Evolutionary conservation across 2,113 vertebrate species (phyloP), one percentile per base, ranked within the genome.

Genomic region (Poeciliopsis occidentalis): DNA sequence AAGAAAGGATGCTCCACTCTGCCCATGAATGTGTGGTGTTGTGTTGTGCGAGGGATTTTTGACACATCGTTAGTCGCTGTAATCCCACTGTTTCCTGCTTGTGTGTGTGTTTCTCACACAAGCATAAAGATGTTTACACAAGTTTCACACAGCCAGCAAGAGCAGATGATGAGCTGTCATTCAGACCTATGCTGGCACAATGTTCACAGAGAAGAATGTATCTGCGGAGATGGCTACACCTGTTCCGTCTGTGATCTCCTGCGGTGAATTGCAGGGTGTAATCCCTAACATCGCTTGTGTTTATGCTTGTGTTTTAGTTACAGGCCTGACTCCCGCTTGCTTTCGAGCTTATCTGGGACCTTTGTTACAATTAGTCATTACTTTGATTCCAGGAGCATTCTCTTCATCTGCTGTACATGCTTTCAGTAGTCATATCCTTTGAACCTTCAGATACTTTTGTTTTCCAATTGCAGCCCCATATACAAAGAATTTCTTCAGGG

Each of bases 251-350:
- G 76, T 70, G 57, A 62, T 87, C 86, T 85, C 85, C 89, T 79
- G 83, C 70, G 87, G 86, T 82, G 34, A 34, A 71, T 85, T 66
- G 74, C 71, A 74, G 81, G 80, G 80, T 86, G 84, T 88, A 89
- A 91, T 93, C 89, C 86, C 61, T 91, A 82, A 89, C 90, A 86
- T 90, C 85, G 75, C 80, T 88, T 44, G 72, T 94, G 93, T 94
- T 94, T 92, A 88, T 71, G 72, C 78, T 62, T 89, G 85, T 93
- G 91, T 94, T 92, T 91, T 93, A 90, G 92, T 92, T 88, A 94
- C 89, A 85, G 81, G 73, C 57, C 76, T 69, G 80, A 85, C 65
- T 72, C 82, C 63, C 3, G 68, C 85, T 81, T 90, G 88, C 83
- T 92, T 90, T 76, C 4, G 78, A 80, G 87, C 78, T 92, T 91